Evolutionary conservation across 2,797 vertebrate genomes (phyloP), one percentile per base, ranked within the genome.

Genomic region (Myotis pilosus): DNA sequence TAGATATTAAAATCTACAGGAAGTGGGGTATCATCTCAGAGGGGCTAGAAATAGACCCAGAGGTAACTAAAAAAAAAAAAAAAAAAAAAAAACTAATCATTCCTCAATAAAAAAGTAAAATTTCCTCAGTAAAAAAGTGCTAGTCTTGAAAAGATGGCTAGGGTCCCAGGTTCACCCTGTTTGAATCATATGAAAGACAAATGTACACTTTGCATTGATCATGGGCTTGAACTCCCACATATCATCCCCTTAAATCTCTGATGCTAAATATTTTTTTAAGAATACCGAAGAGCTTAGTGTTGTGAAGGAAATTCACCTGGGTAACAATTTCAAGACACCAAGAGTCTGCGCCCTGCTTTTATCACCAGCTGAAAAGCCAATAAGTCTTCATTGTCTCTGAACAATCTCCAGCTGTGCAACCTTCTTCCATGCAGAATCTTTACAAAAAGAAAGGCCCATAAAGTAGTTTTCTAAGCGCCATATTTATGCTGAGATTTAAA

Each of bases 361-460:
- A 92, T 94, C 90, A 94, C 82, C 80, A 92, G 75, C 92, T 94
- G 96, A 97, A 94, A 97, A 97, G 95, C 95, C 96, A 96, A 17
- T 96, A 97, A 97, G 96, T 94, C 94, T 95, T 97, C 93, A 97
- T 96, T 97, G 93, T 97, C 93, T 92, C 92, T 51, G 84, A 92
- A 53, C 72, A 95, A 94, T 95, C 96, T 97, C 89, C 84, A 90
- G 25, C 3, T 55, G 93, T 96, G 86, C 82, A 95, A 94, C 69
- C 68, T 96, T 95, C 91, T 92, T 89, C 95, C 2, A 0, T 28
- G n/a, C 79, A 95, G 78, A 38, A 87, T 90, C 44, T 75, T 96
- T 83, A 53, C 53, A 94, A 95, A 86, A 85, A 97, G 66, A 71
- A n/a, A 64, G 93, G 12, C 92, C 88, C 92, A 81, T 97, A 96